Evolutionary conservation across 2,888 invertebrate species (phyloP).

Genomic region (Galerucella nymphaeae): DNA sequence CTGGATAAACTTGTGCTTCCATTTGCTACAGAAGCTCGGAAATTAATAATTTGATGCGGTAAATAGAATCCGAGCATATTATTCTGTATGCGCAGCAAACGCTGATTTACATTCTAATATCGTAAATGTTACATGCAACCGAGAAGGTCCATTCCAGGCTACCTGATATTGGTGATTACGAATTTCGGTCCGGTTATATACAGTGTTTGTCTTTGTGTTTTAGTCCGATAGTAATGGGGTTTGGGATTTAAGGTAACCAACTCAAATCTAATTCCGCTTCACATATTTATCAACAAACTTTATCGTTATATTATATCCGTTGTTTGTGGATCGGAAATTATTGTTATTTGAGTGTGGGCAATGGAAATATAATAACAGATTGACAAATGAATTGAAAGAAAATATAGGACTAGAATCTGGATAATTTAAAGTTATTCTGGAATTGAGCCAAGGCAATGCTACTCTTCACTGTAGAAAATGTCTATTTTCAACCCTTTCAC

Average conservation of each 20-base stretch:
- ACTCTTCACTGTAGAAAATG: too few species aligned
- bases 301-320: too few species aligned
- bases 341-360: too few species aligned
- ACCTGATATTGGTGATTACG: conserved; percentile 38
- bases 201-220: conserved; percentile 23
- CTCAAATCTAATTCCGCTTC: not conserved
- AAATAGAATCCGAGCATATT: conserved; percentile 42
- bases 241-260: not conserved
- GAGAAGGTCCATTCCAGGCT: conserved; percentile 25
- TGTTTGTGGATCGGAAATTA: too few species aligned
- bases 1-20: conserved; percentile 51
- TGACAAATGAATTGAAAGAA: too few species aligned
- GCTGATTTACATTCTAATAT: conserved; percentile 42
- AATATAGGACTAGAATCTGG: too few species aligned
- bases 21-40: conserved; percentile 47
- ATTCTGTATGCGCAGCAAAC: conserved; percentile 39
- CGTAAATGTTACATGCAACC: conserved; percentile 35
- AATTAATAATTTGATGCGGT: conserved; percentile 50
- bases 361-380: too few species aligned
- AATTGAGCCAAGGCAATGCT: too few species aligned
- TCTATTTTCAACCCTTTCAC: too few species aligned
- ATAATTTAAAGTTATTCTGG: too few species aligned
- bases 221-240: not conserved
- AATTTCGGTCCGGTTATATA: conserved; percentile 24
- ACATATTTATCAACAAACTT: not conserved